Conservation (phyloP, 2,113 vertebrate genomes). For the Crotalus horridus region DNA sequence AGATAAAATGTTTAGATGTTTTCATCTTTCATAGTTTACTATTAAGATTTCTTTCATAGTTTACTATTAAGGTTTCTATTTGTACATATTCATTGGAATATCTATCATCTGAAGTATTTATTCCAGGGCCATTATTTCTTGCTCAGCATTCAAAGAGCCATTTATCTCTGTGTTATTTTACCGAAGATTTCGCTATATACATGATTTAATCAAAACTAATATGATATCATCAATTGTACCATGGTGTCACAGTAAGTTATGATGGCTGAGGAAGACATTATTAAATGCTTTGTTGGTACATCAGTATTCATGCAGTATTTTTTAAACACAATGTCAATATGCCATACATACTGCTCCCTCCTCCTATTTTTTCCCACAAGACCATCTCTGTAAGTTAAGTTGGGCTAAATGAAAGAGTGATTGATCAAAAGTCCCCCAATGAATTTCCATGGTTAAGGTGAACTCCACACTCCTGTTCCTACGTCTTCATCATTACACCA, state of each 20-base stretch:
- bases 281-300: neutral
- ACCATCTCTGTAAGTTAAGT: neutral
- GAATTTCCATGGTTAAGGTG: neutral
- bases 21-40: neutral
- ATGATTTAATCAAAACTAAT: neutral
- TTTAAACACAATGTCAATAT: neutral
- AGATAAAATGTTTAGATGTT: neutral
- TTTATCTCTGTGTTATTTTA: neutral
- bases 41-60: neutral
- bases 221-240: neutral
- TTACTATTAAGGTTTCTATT: neutral
- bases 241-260: neutral
- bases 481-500: neutral
- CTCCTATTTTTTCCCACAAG: neutral
- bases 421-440: neutral
- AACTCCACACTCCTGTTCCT: neutral
- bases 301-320: neutral
- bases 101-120: neutral
- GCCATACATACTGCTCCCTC: neutral
- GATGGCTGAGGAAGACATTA: neutral
- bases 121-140: neutral
- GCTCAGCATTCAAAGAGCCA: neutral
- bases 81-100: neutral
- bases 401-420: neutral
- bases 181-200: neutral